phyloP scores from a whole-genome alignment of 2,797 vertebrate species.

The Sarcophilus harrisii region DNA sequence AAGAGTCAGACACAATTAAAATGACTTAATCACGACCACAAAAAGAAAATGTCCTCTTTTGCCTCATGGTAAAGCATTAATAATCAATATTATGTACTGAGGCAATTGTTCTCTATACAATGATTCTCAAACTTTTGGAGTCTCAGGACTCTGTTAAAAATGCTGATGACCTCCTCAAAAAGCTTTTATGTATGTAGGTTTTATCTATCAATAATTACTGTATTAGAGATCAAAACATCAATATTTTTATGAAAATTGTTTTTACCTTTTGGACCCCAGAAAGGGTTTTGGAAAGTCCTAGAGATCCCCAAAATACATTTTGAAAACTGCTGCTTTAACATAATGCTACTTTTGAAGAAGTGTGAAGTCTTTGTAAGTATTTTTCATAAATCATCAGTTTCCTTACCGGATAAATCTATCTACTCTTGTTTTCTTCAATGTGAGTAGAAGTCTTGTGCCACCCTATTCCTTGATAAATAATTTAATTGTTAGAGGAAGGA shows the following conservation, averaged over 20 bases:
- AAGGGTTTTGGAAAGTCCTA: not conserved
- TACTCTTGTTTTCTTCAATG: not conserved
- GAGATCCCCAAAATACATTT: not conserved
- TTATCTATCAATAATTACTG: not conserved
- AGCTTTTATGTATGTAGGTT: not conserved
- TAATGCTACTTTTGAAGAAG: not conserved
- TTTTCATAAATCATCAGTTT: not conserved
- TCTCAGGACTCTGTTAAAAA: not conserved
- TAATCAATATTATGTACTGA: not conserved
- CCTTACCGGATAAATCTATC: not conserved
- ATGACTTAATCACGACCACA: not conserved
- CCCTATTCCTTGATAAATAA: not conserved
- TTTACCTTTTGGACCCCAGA: not conserved
- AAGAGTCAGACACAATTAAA: not conserved
- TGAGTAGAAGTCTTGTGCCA: not conserved
- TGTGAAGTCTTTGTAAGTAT: not conserved
- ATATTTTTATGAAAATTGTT: not conserved
- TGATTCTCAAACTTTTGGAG: not conserved
- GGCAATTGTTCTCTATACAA: not conserved
- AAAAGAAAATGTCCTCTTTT: not conserved
- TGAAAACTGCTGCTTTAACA: not conserved
- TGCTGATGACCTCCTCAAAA: not conserved
- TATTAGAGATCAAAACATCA: not conserved
- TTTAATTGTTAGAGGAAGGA: not conserved
- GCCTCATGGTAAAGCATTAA: not conserved